Percentiles rank a stretch among this genome's conserved stretches.
Conservation (phyloP, 1,140 invertebrate species). For the Delia radicum region DNA sequence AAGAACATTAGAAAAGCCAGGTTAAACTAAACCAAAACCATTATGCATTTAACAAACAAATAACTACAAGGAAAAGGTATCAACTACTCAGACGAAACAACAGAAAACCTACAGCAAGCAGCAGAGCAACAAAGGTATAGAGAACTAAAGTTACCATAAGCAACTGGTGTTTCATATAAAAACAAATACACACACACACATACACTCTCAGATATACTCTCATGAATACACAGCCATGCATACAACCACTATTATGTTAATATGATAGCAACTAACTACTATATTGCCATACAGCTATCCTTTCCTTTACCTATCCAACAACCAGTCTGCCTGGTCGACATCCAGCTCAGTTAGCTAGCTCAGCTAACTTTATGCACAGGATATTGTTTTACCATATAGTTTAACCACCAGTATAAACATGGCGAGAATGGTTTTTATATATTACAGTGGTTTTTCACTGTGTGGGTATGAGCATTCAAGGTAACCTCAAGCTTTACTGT, state of each 20-base stretch:
- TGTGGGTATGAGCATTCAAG: background rate
- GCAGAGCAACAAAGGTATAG: background rate
- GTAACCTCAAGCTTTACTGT: background rate
- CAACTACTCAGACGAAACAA: background rate
- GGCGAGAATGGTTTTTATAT: constrained; percentile 11
- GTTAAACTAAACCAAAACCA: background rate
- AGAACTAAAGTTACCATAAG: background rate
- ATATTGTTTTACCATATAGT: background rate
- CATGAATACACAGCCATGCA: background rate
- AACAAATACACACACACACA: background rate
- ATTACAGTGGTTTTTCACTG: constrained; percentile 7
- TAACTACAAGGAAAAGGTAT: background rate
- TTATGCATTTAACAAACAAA: background rate
- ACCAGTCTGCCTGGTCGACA: no score
- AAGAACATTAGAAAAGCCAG: background rate
- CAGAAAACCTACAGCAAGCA: background rate
- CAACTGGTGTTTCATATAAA: background rate
- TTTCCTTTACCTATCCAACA: background rate
- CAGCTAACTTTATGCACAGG: background rate
- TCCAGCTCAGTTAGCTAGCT: background rate
- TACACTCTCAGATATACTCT: background rate
- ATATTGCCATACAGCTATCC: background rate
- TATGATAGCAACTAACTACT: background rate
- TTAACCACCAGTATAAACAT: constrained; percentile 8
- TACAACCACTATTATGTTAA: background rate